Conservation (phyloP, 2,888 invertebrate species). For the Apamea anceps region DNA sequence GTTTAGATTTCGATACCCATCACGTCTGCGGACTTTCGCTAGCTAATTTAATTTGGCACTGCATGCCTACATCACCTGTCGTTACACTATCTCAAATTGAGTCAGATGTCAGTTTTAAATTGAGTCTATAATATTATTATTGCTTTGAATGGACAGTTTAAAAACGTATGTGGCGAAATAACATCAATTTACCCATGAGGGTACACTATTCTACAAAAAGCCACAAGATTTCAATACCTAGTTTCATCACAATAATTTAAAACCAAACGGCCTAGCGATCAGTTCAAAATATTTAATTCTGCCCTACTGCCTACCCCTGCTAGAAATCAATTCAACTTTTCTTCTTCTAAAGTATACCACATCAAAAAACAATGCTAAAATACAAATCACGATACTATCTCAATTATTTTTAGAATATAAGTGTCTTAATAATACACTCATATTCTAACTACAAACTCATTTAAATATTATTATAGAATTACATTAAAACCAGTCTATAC, state of each 20-base stretch:
- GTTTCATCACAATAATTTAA: background rate
- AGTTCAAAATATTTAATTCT: background rate
- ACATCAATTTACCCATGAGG: background rate
- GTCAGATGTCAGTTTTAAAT: background rate
- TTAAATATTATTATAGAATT: slow-evolving; percentile 34
- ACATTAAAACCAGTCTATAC: slow-evolving; percentile 45
- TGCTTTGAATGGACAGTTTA: background rate
- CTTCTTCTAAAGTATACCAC: background rate
- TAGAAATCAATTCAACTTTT: background rate
- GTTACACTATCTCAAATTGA: background rate
- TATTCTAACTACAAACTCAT: slow-evolving; percentile 1
- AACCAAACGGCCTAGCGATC: background rate
- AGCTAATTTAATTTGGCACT: background rate
- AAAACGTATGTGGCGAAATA: background rate
- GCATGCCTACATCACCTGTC: background rate
- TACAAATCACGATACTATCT: background rate
- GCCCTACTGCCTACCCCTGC: too few relatives aligned
- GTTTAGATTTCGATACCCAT: background rate
- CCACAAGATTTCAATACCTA: background rate
- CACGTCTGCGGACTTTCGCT: background rate
- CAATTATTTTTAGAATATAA: background rate
- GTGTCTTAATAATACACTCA: background rate
- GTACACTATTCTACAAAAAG: background rate
- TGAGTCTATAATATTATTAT: background rate
- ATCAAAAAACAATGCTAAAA: background rate